Conservation (phyloP, 2,888 invertebrate species). For the Melanargia galathea region DNA sequence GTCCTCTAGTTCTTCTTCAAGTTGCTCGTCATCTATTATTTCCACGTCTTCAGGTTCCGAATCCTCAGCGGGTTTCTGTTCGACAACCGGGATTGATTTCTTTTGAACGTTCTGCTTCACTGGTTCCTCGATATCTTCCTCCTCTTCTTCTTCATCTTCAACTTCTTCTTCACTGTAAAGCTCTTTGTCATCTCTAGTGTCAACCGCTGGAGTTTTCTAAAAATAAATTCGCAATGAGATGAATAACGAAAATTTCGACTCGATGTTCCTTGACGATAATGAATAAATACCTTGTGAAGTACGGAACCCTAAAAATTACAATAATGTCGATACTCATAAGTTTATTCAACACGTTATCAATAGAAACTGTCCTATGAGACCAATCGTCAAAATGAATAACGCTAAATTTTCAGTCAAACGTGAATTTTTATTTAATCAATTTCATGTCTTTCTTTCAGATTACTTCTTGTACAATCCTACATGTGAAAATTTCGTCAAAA, state of each 20-base stretch:
- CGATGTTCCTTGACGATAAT: not conserved
- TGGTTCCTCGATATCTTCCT: slow-evolving; percentile 47
- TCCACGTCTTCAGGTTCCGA: slow-evolving; percentile 68
- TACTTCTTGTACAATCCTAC: too few relatives aligned
- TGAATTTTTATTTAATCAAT: too few relatives aligned
- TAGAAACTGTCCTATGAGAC: too few relatives aligned
- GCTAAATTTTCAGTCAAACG: too few relatives aligned
- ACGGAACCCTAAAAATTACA: too few relatives aligned
- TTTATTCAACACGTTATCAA: too few relatives aligned
- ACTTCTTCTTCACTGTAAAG: slow-evolving; percentile 66
- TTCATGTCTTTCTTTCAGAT: too few relatives aligned
- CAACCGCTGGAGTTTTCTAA: slow-evolving; percentile 32
- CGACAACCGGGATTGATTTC: slow-evolving; percentile 36
- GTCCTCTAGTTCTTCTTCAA: slow-evolving; percentile 73
- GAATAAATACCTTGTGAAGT: too few relatives aligned
- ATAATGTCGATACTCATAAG: too few relatives aligned
- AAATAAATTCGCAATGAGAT: not conserved
- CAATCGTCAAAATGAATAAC: too few relatives aligned
- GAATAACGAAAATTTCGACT: slow-evolving; percentile 27
- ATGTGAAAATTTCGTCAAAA: too few relatives aligned
- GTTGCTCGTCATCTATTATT: slow-evolving; percentile 74
- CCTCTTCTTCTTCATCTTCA: slow-evolving; percentile 65
- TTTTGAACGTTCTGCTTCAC: slow-evolving; percentile 26
- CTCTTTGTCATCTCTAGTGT: slow-evolving; percentile 52
- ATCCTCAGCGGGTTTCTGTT: slow-evolving; percentile 55